phyloP scores from a whole-genome alignment of 2,113 vertebrate species.

The Eubucco bourcierii region DNA sequence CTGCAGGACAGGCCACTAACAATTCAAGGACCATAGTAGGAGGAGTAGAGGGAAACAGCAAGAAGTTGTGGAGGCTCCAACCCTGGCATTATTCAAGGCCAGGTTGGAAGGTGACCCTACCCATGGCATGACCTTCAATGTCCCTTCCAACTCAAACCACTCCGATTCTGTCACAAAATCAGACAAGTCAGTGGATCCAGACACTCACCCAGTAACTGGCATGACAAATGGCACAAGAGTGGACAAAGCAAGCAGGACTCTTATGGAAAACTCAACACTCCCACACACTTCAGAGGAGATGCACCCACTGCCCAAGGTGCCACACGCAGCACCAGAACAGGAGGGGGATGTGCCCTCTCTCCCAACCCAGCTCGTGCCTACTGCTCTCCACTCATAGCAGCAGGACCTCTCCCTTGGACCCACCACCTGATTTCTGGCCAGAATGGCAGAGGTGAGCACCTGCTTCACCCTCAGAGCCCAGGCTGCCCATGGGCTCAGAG shows the following conservation, averaged over 20 bases:
- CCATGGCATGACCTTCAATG: too few relatives aligned
- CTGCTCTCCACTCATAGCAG: neutral
- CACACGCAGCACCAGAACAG: neutral
- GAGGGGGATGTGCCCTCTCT: neutral
- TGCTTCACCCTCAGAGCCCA: neutral
- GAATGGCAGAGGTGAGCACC: neutral
- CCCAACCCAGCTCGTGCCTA: neutral
- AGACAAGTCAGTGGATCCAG: neutral
- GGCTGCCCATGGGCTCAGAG: slow-evolving; percentile 5
- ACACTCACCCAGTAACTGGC: neutral
- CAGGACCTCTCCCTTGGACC: fast-evolving
- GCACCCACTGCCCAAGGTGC: neutral
- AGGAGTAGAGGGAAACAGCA: neutral
- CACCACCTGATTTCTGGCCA: neutral
- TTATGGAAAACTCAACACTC: neutral
- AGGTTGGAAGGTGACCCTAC: too few relatives aligned
- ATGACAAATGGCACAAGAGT: neutral
- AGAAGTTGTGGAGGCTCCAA: too few relatives aligned
- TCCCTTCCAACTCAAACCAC: too few relatives aligned
- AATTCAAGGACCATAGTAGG: neutral
- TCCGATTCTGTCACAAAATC: too few relatives aligned
- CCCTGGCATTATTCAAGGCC: too few relatives aligned
- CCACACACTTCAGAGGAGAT: neutral
- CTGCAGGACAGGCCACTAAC: neutral
- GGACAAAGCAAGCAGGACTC: neutral